Evolutionary conservation across 2,113 vertebrate species (phyloP).

Genomic region (Eupsittula cactorum): DNA sequence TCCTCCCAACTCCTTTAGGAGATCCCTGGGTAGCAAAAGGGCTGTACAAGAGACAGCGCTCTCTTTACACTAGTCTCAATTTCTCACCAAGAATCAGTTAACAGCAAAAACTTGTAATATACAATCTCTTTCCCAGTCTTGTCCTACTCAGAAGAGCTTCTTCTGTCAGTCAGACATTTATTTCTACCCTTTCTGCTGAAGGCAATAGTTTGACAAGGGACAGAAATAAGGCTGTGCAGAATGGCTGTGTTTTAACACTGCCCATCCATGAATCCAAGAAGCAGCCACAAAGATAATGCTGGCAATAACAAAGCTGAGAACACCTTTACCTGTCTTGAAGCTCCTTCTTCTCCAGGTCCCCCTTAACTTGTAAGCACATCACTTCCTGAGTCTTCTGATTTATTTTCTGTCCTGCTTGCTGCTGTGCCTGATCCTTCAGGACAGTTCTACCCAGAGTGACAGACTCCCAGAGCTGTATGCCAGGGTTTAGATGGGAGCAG

Average conservation of each 20-base stretch:
- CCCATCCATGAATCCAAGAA: neutral
- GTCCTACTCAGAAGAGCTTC: neutral
- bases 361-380: slow-evolving; percentile 29
- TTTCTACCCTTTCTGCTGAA: neutral
- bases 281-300: neutral
- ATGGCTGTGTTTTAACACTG: neutral
- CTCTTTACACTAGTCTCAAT: neutral
- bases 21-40: neutral
- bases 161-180: neutral
- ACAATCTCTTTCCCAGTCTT: neutral
- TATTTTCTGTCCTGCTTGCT: slow-evolving; percentile 63
- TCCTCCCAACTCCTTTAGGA: neutral
- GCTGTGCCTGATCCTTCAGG: slow-evolving; percentile 21
- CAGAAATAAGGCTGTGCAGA: neutral
- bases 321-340: slow-evolving; percentile 69
- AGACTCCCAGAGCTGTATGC: slow-evolving; percentile 11
- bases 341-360: slow-evolving; percentile 46
- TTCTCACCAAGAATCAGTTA: neutral
- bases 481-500: slow-evolving; percentile 65
- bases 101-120: neutral
- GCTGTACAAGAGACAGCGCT: neutral
- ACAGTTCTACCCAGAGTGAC: neutral
- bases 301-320: neutral
- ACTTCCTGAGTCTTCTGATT: slow-evolving; percentile 43
- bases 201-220: neutral